Conservation (phyloP, 2,797 vertebrate genomes). For the Falco biarmicus region DNA sequence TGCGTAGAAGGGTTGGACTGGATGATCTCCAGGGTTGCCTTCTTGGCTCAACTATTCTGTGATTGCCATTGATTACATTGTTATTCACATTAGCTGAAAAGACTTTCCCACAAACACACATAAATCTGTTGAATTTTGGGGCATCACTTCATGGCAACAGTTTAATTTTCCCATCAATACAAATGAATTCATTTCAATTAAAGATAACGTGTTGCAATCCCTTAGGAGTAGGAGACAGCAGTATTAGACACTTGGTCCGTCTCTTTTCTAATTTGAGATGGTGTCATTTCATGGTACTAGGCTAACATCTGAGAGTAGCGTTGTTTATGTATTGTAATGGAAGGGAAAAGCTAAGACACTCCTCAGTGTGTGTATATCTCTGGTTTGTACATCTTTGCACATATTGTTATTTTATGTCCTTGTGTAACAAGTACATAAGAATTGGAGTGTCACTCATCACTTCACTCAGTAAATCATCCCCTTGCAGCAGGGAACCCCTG, state of each 20-base stretch:
- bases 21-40: neutral
- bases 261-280: neutral
- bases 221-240: neutral
- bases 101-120: neutral
- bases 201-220: neutral
- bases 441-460: neutral
- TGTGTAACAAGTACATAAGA: neutral
- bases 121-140: neutral
- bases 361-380: neutral
- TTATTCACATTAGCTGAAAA: neutral
- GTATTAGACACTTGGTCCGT: neutral
- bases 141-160: neutral
- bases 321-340: neutral
- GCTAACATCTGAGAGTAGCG: neutral
- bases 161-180: constrained; percentile 16
- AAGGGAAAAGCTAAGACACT: neutral
- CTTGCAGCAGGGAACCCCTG: neutral
- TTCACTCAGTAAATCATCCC: neutral
- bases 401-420: neutral
- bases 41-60: neutral
- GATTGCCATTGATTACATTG: neutral
- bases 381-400: neutral
- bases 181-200: constrained; percentile 31
- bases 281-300: neutral
- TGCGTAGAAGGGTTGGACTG: neutral